Base-by-base conservation (phyloP, 2,888 invertebrate genomes). In the Pseudolycoriella hygida region DNA sequence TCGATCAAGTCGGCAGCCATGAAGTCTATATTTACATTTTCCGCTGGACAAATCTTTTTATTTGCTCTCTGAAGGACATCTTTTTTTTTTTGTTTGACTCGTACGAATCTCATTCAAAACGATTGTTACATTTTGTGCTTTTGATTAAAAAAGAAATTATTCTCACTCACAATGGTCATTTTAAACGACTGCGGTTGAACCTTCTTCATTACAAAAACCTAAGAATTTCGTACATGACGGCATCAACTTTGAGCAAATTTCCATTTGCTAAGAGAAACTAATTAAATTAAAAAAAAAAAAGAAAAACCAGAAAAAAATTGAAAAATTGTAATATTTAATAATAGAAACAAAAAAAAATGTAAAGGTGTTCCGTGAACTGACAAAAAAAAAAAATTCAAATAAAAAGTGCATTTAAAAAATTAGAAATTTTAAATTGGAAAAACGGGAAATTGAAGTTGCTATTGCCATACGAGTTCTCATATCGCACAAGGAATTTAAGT, bases 351-450 rank as follows among this genome's bases (percentile, higher is more conserved):
- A 34, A 34, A 34, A 34, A 34, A 34, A 34, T 12, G 15, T 14
- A 34, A 34, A 34, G n/a, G 34, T 34, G 34, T 34, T 34, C 34
- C 34, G 34, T 34, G 34, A 34, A 34, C 34, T 34, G 34, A 34
- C n/a, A n/a, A n/a, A 34, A 34, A 34, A 34, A 14, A 34, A 34
- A 12, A 34, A 8, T 34, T 5, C 4, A 34, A 34, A 8, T 8
- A 34, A 34, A 34, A 34, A 34, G 34, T 34, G 34, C 34, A 34
- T 34, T 34, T 34, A 34, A 34, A 34, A 34, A 34, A 34, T 34
- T 5, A 14, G 5, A 34, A 34, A 34, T 5, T 14, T 34, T 34
- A 25, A 4, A 25, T 25, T 25, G 25, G 8, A 25, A 25, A 25
- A n/a, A n/a, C n/a, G n/a, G n/a, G n/a, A n/a, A n/a, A n/a, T n/a